Evolutionary conservation across 2,797 vertebrate species (phyloP).

Genomic region (Gallirallus australis): DNA sequence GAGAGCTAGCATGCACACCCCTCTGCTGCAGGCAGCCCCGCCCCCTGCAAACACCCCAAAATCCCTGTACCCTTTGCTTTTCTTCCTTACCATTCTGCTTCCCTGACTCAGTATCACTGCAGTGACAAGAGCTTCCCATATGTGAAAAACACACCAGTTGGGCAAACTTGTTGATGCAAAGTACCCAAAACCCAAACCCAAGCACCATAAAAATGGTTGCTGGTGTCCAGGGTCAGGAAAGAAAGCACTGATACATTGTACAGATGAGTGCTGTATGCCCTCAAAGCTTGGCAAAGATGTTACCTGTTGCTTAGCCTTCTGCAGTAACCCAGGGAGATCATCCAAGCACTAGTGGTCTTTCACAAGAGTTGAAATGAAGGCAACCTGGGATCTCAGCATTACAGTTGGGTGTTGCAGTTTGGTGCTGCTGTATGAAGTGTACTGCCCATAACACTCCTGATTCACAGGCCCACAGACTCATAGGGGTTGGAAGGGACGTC

Average conservation of each 20-base stretch:
- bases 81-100: not conserved
- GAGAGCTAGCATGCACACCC: not conserved
- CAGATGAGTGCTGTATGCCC: not conserved
- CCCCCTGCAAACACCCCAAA: not conserved
- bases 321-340: not conserved
- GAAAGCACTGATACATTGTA: not conserved
- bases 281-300: not conserved
- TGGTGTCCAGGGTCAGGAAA: accelerated
- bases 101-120: not conserved
- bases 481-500: too few relatives aligned
- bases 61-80: accelerated
- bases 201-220: not conserved
- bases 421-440: not conserved
- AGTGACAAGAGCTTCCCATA: accelerated
- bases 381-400: not conserved
- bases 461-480: too few relatives aligned
- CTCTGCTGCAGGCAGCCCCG: not conserved
- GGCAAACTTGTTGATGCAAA: not conserved
- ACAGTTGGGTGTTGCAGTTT: not conserved
- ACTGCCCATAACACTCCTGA: not conserved
- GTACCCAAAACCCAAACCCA: not conserved
- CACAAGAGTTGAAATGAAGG: not conserved
- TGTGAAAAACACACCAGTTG: not conserved
- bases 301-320: not conserved
- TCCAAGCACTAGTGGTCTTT: too few relatives aligned